Conservation (phyloP, 2,888 invertebrate genomes). For the Prosapia bicincta region DNA sequence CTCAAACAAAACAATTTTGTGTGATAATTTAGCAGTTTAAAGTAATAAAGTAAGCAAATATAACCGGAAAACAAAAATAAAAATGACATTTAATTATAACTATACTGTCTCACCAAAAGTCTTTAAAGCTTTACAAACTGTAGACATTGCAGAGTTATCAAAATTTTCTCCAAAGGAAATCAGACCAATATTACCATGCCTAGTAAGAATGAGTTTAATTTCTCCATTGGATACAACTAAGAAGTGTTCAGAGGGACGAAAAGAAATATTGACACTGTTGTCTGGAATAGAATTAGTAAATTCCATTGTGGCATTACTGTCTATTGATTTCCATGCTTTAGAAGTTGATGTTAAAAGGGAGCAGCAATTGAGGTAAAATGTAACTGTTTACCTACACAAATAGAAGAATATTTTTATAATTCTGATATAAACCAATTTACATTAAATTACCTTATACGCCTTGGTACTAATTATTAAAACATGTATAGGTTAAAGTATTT, state of each 20-base stretch:
- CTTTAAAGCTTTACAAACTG: conserved; percentile 76
- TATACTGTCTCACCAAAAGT: conserved; percentile 59
- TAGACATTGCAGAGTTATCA: conserved; percentile 71
- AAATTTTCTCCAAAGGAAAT: conserved; percentile 74
- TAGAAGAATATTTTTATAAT: too few species aligned
- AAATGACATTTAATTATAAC: conserved; percentile 10
- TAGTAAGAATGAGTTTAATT: conserved; percentile 89
- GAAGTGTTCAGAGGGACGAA: conserved; percentile 78
- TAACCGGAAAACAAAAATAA: too few species aligned
- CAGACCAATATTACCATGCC: conserved; percentile 84
- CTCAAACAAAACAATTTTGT: too few species aligned
- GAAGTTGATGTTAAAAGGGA: conserved; percentile 92
- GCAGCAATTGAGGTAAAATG: conserved; percentile 70
- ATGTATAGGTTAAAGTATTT: too few species aligned
- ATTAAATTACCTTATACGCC: too few species aligned
- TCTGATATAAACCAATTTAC: too few species aligned
- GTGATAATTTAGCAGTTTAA: too few species aligned
- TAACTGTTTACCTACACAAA: too few species aligned
- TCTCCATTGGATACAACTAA: conserved; percentile 83
- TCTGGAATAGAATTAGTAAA: conserved; percentile 93
- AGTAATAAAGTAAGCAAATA: too few species aligned
- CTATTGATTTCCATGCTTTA: conserved; percentile 89
- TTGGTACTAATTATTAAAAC: too few species aligned
- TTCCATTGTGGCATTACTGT: conserved; percentile 86
- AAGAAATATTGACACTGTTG: conserved; percentile 82